Conservation (phyloP, 2,797 vertebrate species). For the Lutjanus argentimaculatus region DNA sequence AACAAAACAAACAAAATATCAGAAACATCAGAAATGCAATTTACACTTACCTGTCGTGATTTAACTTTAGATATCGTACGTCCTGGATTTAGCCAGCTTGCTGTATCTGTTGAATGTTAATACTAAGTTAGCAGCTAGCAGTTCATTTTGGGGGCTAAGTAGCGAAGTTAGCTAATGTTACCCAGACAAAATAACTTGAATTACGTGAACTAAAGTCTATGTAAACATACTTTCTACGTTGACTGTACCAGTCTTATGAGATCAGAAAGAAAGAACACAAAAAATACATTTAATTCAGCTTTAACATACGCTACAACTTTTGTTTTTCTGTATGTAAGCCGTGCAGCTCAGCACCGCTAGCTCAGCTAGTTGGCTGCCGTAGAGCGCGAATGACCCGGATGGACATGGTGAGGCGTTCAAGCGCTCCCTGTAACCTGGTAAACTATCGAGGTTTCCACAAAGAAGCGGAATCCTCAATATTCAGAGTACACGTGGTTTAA, state of each 20-base stretch:
- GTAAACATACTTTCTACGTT: neutral
- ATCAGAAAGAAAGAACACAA: neutral
- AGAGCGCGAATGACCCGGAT: slow-evolving; percentile 62
- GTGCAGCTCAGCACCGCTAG: too few species aligned
- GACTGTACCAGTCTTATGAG: accelerated
- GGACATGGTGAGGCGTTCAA: slow-evolving; percentile 34
- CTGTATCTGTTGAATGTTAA: slow-evolving; percentile 9
- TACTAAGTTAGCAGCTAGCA: neutral
- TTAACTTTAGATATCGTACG: neutral
- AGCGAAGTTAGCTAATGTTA: slow-evolving; percentile 34
- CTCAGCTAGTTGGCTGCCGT: slow-evolving; percentile 12
- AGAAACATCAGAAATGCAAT: neutral
- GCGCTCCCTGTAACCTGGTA: neutral
- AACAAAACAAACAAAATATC: neutral
- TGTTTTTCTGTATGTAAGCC: slow-evolving; percentile 18
- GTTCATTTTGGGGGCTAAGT: neutral
- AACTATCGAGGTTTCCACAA: accelerated
- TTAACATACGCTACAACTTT: neutral
- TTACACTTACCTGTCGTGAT: slow-evolving; percentile 50
- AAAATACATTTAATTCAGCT: neutral
- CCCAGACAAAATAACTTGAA: slow-evolving; percentile 9
- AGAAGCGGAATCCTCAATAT: too few species aligned
- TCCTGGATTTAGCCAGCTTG: slow-evolving; percentile 24
- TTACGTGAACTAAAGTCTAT: neutral
- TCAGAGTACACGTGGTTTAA: too few species aligned